Evolutionary conservation across 1,140 invertebrate species (phyloP).

Genomic region (Daktulosphaira vitifoliae): DNA sequence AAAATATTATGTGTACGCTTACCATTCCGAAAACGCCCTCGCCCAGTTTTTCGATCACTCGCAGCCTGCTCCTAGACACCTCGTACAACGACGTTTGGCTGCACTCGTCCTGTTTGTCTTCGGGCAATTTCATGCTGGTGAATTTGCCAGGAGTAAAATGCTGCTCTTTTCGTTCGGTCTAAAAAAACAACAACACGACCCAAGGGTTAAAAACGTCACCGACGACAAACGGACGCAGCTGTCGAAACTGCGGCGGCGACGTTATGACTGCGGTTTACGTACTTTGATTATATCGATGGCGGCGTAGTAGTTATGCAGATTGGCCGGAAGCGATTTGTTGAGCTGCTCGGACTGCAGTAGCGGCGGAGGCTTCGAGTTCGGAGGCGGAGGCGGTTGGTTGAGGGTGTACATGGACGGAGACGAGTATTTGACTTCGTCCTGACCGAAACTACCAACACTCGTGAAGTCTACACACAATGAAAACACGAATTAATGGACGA

Average conservation of each 20-base stretch:
- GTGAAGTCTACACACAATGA: slow-evolving; percentile 43
- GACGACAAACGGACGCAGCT: too few species aligned
- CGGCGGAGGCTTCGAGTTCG: slow-evolving; percentile 42
- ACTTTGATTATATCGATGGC: slow-evolving; percentile 64
- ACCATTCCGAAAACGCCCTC: slow-evolving; percentile 83
- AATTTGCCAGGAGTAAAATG: slow-evolving; percentile 53
- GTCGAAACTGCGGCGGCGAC: neutral
- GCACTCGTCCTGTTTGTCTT: slow-evolving; percentile 52
- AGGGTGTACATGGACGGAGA: slow-evolving; percentile 47
- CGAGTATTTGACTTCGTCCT: slow-evolving; percentile 47
- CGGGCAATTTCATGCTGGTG: slow-evolving; percentile 59
- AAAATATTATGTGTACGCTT: too few species aligned
- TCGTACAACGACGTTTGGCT: slow-evolving; percentile 50
- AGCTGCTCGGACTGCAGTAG: slow-evolving; percentile 42
- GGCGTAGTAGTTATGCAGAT: slow-evolving; percentile 53
- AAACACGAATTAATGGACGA: neutral
- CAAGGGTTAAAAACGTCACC: too few species aligned
- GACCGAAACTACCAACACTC: slow-evolving; percentile 46
- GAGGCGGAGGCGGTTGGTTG: slow-evolving; percentile 42
- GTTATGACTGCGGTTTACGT: slow-evolving; percentile 39
- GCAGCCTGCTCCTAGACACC: slow-evolving; percentile 70
- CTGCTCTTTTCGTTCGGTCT: slow-evolving; percentile 55
- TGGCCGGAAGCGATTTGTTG: slow-evolving; percentile 38
- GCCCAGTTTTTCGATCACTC: slow-evolving; percentile 75
- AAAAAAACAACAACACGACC: slow-evolving; percentile 10